Base-by-base conservation (phyloP, 2,888 invertebrate genomes). In the Tetheella fluctuosa region DNA sequence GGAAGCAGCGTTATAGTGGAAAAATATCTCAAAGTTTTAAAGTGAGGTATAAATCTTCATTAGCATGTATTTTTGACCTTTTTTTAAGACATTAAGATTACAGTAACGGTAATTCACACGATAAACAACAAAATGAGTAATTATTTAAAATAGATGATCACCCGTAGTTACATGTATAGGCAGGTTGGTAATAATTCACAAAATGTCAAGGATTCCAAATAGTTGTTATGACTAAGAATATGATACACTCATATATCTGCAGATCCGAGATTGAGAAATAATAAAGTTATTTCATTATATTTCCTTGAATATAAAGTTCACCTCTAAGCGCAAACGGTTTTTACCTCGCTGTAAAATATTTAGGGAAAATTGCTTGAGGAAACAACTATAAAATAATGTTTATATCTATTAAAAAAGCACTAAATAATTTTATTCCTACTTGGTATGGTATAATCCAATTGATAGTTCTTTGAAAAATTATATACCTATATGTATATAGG, bases 141-240 rank as follows among this genome's bases (percentile, higher is more conserved):
- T 64, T 64, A 71, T 66, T 67, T 61, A 62, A 68, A 68, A 68
- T 64, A 69, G 68, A 71, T 67, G 69, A 68, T 65, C 69, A 69
- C 62, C 65, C 64, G 59, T 61, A 61, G 52, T 20, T 54, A 61
- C 59, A 61, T 56, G 63, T 63, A 63, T 65, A 65, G 61, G 67
- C 64, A 64, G 69, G 67, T 66, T 59, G 64, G 63, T 63, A 64
- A 66, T 71, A 68, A 65, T 67, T 68, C 54, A 71, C 59, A 57
- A 68, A 71, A 71, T 71, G 71, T 69, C 71, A 71, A 71, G 69
- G 71, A 69, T 68, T 60, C 61, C 54, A 34, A 57, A 64, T 62
- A 54, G 65, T 62, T 64, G 64, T 64, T 64, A 63, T 71, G 69
- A 71, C 67, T 71, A 67, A 69, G 62, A 58, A 57, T 53, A 28